Conservation (phyloP, 2,797 vertebrate species). For the Pseudomugil gertrudae region DNA sequence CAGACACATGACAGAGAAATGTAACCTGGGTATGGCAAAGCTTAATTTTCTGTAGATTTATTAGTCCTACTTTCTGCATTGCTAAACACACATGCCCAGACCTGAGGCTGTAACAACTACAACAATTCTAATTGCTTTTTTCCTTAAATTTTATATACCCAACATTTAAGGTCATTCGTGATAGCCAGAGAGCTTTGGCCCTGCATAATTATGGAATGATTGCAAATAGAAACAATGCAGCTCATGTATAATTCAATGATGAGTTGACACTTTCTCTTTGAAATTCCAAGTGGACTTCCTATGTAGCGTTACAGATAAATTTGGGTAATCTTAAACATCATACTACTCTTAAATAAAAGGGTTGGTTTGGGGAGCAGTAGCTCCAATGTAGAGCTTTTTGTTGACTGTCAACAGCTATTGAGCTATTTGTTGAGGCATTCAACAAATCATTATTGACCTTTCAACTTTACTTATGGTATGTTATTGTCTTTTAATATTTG, state of each 20-base stretch:
- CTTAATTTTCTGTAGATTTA: too few relatives aligned
- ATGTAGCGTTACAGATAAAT: neutral
- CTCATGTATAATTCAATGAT: neutral
- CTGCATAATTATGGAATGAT: neutral
- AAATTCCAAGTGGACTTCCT: neutral
- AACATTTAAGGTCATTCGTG: constrained; percentile 6
- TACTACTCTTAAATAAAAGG: neutral
- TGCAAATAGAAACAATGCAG: neutral
- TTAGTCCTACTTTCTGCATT: neutral
- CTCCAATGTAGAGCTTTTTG: too few relatives aligned
- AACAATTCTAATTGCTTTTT: neutral
- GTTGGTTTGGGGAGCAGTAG: too few relatives aligned
- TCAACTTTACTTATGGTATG: constrained; percentile 16
- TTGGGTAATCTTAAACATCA: neutral
- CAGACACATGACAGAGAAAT: too few relatives aligned
- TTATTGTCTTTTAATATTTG: neutral
- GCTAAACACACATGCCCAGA: neutral
- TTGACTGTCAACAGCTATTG: too few relatives aligned
- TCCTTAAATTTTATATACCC: constrained; percentile 6
- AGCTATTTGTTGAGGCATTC: constrained; percentile 18
- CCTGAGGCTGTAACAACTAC: neutral
- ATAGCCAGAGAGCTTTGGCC: constrained; percentile 11
- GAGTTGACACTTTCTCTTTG: neutral
- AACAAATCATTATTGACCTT: constrained; percentile 9
- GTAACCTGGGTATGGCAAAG: too few relatives aligned